Conservation (phyloP, 2,797 vertebrate species). For the Podarcis siculus region DNA sequence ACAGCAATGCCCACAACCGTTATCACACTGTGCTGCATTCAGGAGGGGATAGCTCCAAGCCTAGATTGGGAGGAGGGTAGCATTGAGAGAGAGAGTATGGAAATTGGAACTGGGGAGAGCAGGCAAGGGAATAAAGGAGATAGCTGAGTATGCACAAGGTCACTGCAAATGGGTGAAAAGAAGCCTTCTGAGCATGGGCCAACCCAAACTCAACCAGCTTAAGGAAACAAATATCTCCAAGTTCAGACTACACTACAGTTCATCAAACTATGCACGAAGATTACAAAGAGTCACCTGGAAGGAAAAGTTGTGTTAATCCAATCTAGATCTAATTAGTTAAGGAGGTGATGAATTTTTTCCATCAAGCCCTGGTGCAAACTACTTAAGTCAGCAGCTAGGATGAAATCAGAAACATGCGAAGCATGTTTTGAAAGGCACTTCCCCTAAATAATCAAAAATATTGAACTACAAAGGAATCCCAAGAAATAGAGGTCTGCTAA, state of each 20-base stretch:
- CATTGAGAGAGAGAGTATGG: not conserved
- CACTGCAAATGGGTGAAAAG: not conserved
- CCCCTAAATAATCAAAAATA: not conserved
- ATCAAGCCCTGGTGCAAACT: not conserved
- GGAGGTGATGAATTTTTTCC: not conserved
- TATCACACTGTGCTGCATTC: not conserved
- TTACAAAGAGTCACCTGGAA: not conserved
- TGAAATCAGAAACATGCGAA: conserved; percentile 19
- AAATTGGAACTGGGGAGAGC: not conserved
- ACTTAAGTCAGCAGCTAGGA: not conserved
- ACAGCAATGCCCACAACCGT: not conserved
- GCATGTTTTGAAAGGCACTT: not conserved
- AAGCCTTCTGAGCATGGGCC: not conserved
- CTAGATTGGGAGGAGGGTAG: not conserved
- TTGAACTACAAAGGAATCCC: conserved; percentile 4
- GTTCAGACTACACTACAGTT: not conserved
- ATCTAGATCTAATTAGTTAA: not conserved
- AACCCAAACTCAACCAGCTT: not conserved
- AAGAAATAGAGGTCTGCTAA: not conserved
- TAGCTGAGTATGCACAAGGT: no score
- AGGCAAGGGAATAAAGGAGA: not conserved
- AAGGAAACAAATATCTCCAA: not conserved
- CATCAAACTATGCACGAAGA: not conserved
- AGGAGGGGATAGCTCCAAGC: not conserved
- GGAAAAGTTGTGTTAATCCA: not conserved